Conservation (phyloP, 2,888 invertebrate species). For the Spilarctia lutea region DNA sequence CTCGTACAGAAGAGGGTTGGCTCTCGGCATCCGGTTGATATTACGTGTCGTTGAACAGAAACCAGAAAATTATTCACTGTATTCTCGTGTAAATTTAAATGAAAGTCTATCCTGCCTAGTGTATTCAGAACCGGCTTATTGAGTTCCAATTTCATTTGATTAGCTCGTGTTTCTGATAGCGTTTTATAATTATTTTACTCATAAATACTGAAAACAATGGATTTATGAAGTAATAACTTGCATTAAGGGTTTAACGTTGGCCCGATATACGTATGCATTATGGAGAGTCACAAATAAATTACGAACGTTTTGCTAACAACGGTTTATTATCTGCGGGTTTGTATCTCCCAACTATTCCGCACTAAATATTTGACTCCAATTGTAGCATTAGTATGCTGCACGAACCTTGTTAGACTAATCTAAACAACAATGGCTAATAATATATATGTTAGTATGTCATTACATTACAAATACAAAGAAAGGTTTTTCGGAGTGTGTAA, state of each 20-base stretch:
- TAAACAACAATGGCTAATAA: slow-evolving; percentile 47
- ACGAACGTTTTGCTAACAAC: slow-evolving; percentile 59
- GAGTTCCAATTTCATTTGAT: not conserved
- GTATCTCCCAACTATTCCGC: slow-evolving; percentile 45
- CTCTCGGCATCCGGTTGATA: too few species aligned
- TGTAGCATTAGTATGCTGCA: slow-evolving; percentile 57
- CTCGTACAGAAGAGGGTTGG: not conserved
- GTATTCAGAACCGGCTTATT: not conserved
- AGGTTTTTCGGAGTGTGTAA: not conserved
- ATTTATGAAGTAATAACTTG: not conserved
- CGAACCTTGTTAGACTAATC: slow-evolving; percentile 52
- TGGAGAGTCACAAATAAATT: slow-evolving; percentile 55
- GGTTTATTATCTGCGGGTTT: slow-evolving; percentile 52
- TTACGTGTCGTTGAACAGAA: not conserved
- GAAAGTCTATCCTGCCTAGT: not conserved
- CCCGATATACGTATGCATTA: slow-evolving; percentile 55
- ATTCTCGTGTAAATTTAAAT: not conserved
- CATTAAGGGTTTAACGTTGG: slow-evolving; percentile 20
- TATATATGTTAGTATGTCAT: slow-evolving; percentile 37
- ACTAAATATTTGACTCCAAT: slow-evolving; percentile 52
- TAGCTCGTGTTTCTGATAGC: not conserved
- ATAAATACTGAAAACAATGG: not conserved
- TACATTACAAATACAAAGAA: slow-evolving; percentile 23
- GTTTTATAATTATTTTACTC: not conserved
- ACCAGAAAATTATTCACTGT: not conserved